Conservation (phyloP, 2,113 vertebrate genomes). For the Tringa solitaria region DNA sequence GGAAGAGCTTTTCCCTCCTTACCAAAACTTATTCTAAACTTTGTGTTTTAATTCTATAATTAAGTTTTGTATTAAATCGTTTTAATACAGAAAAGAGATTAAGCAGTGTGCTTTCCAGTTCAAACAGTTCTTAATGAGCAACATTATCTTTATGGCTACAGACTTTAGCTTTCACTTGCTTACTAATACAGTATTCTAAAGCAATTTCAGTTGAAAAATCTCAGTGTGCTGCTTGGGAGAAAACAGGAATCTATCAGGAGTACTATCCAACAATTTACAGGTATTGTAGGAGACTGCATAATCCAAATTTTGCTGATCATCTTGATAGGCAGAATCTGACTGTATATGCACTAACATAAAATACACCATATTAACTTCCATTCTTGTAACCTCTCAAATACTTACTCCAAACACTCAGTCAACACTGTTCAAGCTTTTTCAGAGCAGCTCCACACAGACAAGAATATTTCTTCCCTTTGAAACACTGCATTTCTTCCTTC, state of each 20-base stretch:
- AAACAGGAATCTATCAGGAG: background rate
- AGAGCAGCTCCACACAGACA: background rate
- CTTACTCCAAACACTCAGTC: background rate
- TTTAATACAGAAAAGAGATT: background rate
- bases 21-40: background rate
- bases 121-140: background rate
- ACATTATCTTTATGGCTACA: background rate
- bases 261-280: background rate
- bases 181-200: background rate
- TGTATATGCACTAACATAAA: background rate
- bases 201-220: background rate
- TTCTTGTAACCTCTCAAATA: background rate
- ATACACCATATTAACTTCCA: fast-evolving
- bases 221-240: background rate
- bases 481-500: background rate
- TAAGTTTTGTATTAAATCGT: fast-evolving
- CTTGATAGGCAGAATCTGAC: background rate
- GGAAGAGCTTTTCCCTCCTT: background rate
- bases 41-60: background rate
- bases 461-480: background rate
- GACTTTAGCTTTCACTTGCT: background rate
- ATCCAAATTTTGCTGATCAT: background rate
- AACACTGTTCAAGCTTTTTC: background rate
- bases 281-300: background rate
- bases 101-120: background rate